Percentiles rank a stretch among this genome's conserved stretches.
Conservation (phyloP, 2,888 invertebrate genomes). For the Euzophera pinguis region DNA sequence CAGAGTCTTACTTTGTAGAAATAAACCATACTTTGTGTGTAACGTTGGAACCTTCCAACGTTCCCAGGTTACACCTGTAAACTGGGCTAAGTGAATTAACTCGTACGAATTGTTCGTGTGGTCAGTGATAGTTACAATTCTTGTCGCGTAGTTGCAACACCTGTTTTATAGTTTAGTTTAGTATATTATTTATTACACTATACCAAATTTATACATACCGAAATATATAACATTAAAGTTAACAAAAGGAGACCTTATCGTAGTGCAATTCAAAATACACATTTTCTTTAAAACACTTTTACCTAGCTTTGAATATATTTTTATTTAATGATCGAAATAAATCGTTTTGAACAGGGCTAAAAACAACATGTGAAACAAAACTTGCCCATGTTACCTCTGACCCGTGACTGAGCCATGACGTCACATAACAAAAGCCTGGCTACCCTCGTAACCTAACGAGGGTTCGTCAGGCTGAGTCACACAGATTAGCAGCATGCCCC, state of each 20-base stretch:
- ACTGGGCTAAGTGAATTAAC: background rate
- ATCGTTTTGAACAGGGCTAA: background rate
- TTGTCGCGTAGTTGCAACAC: background rate
- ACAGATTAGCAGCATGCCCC: background rate
- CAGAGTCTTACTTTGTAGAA: too few species aligned
- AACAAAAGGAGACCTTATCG: too few species aligned
- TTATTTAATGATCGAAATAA: too few species aligned
- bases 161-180: too few species aligned
- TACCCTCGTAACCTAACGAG: background rate
- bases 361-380: background rate
- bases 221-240: too few species aligned
- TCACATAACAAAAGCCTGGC: background rate
- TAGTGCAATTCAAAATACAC: too few species aligned
- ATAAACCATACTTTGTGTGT: background rate
- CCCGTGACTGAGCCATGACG: background rate
- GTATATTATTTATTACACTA: too few species aligned
- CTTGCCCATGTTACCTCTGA: background rate
- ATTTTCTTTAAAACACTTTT: too few species aligned
- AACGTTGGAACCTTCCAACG: background rate
- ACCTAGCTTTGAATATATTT: too few species aligned
- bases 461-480: slow-evolving; percentile 5
- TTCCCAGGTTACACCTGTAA: background rate
- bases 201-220: too few species aligned
- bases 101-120: background rate
- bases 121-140: background rate